These are phyloP conservation scores for Latrodectus geometricus DNA, from an alignment of 1,140 invertebrate genomes.

Conservation along the genomic window DNA sequence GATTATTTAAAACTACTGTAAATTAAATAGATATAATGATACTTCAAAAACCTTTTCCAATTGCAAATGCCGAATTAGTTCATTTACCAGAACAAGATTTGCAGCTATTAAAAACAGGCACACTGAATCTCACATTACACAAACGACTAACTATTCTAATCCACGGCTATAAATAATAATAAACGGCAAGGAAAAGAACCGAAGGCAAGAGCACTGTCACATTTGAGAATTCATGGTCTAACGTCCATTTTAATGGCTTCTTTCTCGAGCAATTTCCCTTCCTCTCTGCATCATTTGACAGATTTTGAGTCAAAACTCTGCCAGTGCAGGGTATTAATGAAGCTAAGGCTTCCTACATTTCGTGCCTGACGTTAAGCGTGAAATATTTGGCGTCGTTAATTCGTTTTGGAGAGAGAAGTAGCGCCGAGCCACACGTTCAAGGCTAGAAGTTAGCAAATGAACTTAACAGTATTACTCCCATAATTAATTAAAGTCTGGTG, in stretches of 20 bases:
- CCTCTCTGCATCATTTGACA: background rate
- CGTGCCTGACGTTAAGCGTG: background rate
- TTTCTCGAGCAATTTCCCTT: background rate
- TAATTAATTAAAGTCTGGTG: background rate
- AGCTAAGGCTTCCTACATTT: background rate
- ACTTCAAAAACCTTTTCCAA: no score
- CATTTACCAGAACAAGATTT: background rate
- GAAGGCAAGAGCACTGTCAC: background rate
- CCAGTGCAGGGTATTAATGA: background rate
- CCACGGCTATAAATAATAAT: background rate
- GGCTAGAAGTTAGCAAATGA: background rate
- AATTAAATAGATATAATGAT: no score
- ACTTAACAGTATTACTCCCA: background rate
- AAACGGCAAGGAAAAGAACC: background rate
- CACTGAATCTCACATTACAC: background rate
- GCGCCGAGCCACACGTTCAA: background rate
- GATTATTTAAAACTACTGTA: no score
- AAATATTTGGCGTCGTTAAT: conserved; percentile 1
- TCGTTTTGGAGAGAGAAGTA: background rate
- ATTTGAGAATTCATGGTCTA: background rate
- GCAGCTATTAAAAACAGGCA: background rate
- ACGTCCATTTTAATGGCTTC: conserved; percentile 1
- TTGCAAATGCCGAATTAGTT: background rate
- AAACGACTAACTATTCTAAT: background rate
- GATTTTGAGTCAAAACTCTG: background rate